A percentile compares a stretch with the other conserved stretches of the same genome.
These are phyloP conservation scores for Osmerus eperlanus DNA, from an alignment of 2,113 vertebrate genomes.

Conservation along the genomic window DNA sequence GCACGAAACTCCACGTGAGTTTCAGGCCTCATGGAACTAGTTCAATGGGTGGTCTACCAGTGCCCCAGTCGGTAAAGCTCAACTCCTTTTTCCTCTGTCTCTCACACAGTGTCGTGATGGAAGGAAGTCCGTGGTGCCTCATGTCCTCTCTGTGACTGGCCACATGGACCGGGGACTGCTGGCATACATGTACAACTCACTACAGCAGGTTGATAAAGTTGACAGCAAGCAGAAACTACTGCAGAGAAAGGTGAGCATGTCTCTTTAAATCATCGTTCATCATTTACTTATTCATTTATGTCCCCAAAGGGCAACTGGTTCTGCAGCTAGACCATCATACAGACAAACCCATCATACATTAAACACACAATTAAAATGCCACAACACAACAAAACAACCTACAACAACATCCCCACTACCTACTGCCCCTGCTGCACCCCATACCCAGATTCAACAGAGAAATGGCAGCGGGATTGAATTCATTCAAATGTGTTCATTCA, in stretches of 20 bases:
- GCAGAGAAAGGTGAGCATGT: constrained; percentile 77
- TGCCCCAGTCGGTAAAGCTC: neutral
- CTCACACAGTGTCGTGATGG: constrained; percentile 79
- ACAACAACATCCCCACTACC: no score
- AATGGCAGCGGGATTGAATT: no score
- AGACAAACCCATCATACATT: no score
- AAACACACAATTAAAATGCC: no score
- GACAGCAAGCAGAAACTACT: constrained; percentile 71
- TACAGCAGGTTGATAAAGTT: constrained; percentile 78
- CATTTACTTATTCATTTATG: no score
- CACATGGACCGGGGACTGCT: constrained; percentile 82
- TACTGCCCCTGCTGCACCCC: no score
- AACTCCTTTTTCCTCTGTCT: neutral
- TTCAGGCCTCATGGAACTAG: neutral
- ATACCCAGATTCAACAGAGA: no score
- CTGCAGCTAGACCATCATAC: no score
- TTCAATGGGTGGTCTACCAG: neutral
- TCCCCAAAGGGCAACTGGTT: no score
- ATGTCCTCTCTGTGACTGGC: constrained; percentile 78
- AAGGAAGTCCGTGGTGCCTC: constrained; percentile 78
- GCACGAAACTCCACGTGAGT: constrained; percentile 73
- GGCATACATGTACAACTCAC: constrained; percentile 84
- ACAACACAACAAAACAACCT: no score
- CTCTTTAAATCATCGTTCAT: no score
- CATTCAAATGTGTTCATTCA: no score